These are phyloP conservation scores for Latrodectus hesperus DNA, from an alignment of 2,888 invertebrate genomes.

Conservation along the genomic window DNA sequence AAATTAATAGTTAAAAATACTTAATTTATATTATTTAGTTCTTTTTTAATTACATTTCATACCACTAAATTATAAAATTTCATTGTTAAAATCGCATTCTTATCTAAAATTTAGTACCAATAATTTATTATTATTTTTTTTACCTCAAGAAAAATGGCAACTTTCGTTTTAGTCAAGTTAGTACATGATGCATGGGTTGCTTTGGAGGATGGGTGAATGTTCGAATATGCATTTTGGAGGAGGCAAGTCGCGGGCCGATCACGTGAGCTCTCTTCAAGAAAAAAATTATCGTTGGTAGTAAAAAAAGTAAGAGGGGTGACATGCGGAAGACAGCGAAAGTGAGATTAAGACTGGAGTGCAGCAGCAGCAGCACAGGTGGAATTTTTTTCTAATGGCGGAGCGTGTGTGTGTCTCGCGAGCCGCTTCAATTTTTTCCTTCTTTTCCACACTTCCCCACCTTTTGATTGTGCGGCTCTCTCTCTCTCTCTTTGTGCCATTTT, in stretches of 20 bases:
- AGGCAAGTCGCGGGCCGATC: constrained; percentile 26
- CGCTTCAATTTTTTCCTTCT: constrained; percentile 16
- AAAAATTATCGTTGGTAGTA: background rate
- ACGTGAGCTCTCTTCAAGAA: constrained; percentile 16
- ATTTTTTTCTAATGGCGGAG: constrained; percentile 16
- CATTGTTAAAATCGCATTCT: too few relatives aligned
- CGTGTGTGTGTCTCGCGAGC: constrained; percentile 9
- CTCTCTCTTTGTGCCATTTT: background rate
- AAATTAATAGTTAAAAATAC: too few relatives aligned
- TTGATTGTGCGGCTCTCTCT: constrained; percentile 27
- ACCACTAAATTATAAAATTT: too few relatives aligned
- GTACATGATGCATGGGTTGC: too few relatives aligned
- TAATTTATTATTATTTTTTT: too few relatives aligned
- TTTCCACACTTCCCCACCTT: constrained; percentile 41
- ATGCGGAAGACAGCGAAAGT: constrained; percentile 61
- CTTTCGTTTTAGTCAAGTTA: too few relatives aligned
- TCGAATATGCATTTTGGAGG: background rate
- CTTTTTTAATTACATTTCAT: too few relatives aligned
- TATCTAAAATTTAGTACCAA: too few relatives aligned
- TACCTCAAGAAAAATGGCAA: too few relatives aligned
- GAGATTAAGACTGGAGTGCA: constrained; percentile 54
- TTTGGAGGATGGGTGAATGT: too few relatives aligned
- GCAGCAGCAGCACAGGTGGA: constrained; percentile 47
- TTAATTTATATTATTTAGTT: too few relatives aligned
- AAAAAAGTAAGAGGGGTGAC: constrained; percentile 11